Evolutionary conservation across 2,113 vertebrate genomes (phyloP).

Genomic region (Ariopsis seemanni): DNA sequence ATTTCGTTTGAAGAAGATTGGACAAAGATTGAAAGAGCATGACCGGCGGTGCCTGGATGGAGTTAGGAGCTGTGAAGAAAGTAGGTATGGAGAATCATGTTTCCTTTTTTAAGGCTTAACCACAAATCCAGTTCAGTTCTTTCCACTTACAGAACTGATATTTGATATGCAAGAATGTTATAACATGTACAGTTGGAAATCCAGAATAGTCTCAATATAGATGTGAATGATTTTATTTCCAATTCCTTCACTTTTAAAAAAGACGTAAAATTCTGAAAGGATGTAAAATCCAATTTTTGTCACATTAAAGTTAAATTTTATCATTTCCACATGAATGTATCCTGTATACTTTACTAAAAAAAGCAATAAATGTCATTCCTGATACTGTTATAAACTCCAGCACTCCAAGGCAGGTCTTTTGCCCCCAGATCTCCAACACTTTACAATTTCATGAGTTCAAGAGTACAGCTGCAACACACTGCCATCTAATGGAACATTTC

Average conservation of each 20-base stretch:
- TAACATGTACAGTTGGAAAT: background rate
- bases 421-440: background rate
- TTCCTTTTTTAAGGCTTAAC: slow-evolving; percentile 63
- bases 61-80: slow-evolving; percentile 44
- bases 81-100: slow-evolving; percentile 63
- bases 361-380: slow-evolving; percentile 5
- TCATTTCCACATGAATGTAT: background rate
- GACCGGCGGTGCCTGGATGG: slow-evolving; percentile 47
- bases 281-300: slow-evolving; percentile 5
- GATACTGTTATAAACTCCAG: background rate
- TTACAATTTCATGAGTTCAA: background rate
- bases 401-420: background rate
- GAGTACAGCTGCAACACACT: slow-evolving; percentile 35
- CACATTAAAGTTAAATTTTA: background rate
- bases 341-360: background rate
- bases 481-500: slow-evolving; percentile 46
- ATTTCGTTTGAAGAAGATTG: slow-evolving; percentile 63
- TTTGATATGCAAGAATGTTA: background rate
- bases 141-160: background rate
- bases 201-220: background rate
- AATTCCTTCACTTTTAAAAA: background rate
- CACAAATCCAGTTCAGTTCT: slow-evolving; percentile 51
- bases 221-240: background rate
- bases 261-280: background rate
- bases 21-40: slow-evolving; percentile 65